A percentile compares a stretch with the other conserved stretches of the same genome.
These are phyloP conservation scores for Haliclona indistincta DNA, from an alignment of 37 sponge, comb jelly and placozoan species.

Conservation along the genomic window DNA sequence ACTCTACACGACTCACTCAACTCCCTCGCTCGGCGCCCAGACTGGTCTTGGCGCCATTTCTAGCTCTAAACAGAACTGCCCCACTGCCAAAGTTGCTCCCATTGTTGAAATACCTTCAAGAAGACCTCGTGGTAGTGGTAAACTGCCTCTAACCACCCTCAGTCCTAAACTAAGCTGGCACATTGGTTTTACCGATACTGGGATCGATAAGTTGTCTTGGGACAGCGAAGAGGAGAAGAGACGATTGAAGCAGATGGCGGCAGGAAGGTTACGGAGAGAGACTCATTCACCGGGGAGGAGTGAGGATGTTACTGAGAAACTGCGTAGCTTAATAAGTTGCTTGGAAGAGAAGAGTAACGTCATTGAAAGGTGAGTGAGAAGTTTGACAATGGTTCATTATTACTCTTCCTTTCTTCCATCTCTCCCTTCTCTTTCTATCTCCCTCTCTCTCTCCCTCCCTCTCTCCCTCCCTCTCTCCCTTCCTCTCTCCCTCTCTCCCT, in stretches of 20 bases:
- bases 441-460: conserved; percentile 43
- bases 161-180: background rate
- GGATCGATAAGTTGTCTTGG: background rate
- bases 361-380: conserved; percentile 54
- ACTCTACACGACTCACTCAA: no score
- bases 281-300: conserved; percentile 7
- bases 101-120: background rate
- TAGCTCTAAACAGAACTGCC: no score
- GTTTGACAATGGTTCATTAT: no score
- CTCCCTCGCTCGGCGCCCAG: no score
- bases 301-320: conserved; percentile 22
- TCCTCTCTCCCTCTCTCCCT: conserved; percentile 41
- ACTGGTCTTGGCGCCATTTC: no score
- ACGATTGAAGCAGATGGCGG: background rate
- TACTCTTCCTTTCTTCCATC: no score
- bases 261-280: background rate
- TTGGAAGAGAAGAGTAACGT: conserved; percentile 42
- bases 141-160: background rate
- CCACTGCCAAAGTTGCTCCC: conserved; percentile 16
- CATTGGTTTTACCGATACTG: background rate
- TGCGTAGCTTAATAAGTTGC: conserved; percentile 25
- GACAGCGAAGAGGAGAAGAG: background rate
- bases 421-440: conserved; percentile 24
- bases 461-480: conserved; percentile 38
- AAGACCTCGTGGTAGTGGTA: background rate